Evolutionary conservation across 2,888 invertebrate species (phyloP).

Genomic region (Lobophora halterata): DNA sequence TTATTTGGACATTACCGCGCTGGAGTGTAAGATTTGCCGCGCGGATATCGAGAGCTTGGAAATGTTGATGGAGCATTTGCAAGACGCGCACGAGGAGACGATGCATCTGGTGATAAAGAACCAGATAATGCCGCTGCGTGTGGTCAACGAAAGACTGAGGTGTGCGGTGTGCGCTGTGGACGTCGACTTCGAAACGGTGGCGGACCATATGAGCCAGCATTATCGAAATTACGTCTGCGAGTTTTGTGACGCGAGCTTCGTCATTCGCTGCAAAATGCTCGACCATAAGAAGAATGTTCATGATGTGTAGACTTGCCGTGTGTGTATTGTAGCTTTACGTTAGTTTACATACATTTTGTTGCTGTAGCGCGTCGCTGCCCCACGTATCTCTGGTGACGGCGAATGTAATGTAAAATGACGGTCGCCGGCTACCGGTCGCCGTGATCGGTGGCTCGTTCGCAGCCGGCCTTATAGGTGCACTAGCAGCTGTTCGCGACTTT

Average conservation of each 20-base stretch:
- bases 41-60: constrained; percentile 41
- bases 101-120: constrained; percentile 58
- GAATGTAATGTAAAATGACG: too few relatives aligned
- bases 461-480: too few relatives aligned
- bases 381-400: too few relatives aligned
- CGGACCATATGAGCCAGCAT: constrained; percentile 63
- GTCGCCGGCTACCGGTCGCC: too few relatives aligned
- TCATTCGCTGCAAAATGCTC: constrained; percentile 46
- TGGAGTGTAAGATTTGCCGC: constrained; percentile 52
- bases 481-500: too few relatives aligned
- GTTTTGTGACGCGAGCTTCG: constrained; percentile 51
- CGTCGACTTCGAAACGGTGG: constrained; percentile 43
- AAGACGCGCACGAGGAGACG: constrained; percentile 42
- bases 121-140: constrained; percentile 53
- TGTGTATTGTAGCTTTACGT: too few relatives aligned
- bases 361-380: too few relatives aligned
- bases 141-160: constrained; percentile 32
- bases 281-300: constrained; percentile 52
- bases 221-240: constrained; percentile 62
- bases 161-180: constrained; percentile 45
- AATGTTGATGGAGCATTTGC: constrained; percentile 52
- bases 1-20: constrained; percentile 53
- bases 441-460: too few relatives aligned
- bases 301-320: constrained; percentile 32
- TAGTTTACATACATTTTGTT: not conserved